phyloP scores from a whole-genome alignment of 1,140 invertebrate species.

The Dendrolimus kikuchii region DNA sequence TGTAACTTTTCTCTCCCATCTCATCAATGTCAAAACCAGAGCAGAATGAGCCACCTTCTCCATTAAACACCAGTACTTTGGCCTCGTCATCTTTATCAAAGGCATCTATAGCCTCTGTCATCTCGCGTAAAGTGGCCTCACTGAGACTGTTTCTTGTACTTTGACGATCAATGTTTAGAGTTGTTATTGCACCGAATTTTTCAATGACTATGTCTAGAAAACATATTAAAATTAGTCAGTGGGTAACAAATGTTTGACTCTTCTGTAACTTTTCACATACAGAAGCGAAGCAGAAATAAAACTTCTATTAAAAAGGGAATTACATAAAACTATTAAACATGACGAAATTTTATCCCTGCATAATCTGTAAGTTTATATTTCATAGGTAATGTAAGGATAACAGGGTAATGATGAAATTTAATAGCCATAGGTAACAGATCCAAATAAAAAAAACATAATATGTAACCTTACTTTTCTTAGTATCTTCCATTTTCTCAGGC shows the following conservation, averaged over 20 bases:
- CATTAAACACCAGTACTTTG: constrained; percentile 85
- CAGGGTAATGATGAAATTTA: too few relatives aligned
- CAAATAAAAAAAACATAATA: constrained; percentile 5
- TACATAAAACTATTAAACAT: too few relatives aligned
- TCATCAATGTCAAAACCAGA: constrained; percentile 89
- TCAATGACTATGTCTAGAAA: constrained; percentile 72
- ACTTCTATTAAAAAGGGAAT: too few relatives aligned
- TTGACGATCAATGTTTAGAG: constrained; percentile 91
- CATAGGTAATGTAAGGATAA: too few relatives aligned
- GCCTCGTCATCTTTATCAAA: constrained; percentile 85
- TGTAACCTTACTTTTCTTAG: constrained; percentile 47
- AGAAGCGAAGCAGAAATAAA: too few relatives aligned
- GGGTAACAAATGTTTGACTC: too few relatives aligned
- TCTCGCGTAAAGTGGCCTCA: constrained; percentile 75
- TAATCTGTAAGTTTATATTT: too few relatives aligned
- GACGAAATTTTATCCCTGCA: too few relatives aligned
- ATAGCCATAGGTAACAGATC: too few relatives aligned
- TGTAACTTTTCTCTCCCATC: constrained; percentile 72
- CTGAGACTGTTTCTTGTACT: constrained; percentile 87
- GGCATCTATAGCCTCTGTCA: constrained; percentile 80
- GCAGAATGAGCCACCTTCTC: constrained; percentile 92
- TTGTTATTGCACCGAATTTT: constrained; percentile 76
- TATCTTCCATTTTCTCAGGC: constrained; percentile 22
- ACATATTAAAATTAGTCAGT: constrained; percentile 1
- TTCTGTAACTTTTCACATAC: too few relatives aligned